phyloP scores from a whole-genome alignment of 2,888 invertebrate species.

The Platycheirus albimanus region DNA sequence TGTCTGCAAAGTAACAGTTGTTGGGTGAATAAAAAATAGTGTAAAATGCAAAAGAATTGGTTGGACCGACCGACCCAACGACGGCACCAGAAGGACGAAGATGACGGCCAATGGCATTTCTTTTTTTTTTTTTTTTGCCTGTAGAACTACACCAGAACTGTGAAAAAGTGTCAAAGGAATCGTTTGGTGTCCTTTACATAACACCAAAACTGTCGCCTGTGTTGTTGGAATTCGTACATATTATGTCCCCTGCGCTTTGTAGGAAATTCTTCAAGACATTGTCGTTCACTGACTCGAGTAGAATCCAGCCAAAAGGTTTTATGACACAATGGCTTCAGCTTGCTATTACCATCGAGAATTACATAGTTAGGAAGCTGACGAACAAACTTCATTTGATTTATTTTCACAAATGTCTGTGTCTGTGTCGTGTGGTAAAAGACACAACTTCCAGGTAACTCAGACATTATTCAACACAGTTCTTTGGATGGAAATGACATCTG shows the following conservation, averaged over 20 bases:
- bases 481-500: slow-evolving; percentile 34
- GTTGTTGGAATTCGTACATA: no score
- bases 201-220: slow-evolving; percentile 1
- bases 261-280: slow-evolving; percentile 44
- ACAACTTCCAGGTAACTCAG: slow-evolving; percentile 16
- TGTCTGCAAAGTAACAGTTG: slow-evolving; percentile 32
- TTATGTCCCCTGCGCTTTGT: slow-evolving; percentile 26
- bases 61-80: no score
- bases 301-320: slow-evolving; percentile 49
- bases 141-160: slow-evolving; percentile 10
- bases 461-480: not conserved
- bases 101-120: not conserved
- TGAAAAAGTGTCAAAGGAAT: slow-evolving; percentile 45
- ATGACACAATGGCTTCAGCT: slow-evolving; percentile 60
- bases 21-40: slow-evolving; percentile 1
- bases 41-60: no score
- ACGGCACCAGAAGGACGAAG: not conserved
- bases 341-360: slow-evolving; percentile 17
- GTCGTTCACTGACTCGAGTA: slow-evolving; percentile 49
- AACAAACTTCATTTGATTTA: slow-evolving; percentile 60
- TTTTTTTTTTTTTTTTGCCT: slow-evolving; percentile 7
- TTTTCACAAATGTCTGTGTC: slow-evolving; percentile 11
- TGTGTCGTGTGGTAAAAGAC: not conserved
- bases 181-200: slow-evolving; percentile 19
- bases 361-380: slow-evolving; percentile 32